phyloP scores from a whole-genome alignment of 1,140 invertebrate species.

The Ceratina calcarata region DNA sequence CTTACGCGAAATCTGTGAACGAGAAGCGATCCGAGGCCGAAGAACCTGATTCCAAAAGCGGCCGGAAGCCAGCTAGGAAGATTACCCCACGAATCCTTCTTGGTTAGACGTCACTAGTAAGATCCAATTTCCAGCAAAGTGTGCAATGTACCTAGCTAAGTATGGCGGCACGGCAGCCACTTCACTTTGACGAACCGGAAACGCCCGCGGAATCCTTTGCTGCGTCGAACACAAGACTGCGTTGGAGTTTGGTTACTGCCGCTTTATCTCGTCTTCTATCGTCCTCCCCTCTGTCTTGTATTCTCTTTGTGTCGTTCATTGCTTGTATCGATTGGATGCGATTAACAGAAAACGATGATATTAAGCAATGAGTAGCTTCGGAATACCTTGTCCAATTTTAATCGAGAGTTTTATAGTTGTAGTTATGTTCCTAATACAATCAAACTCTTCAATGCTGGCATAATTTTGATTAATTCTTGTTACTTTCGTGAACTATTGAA shows the following conservation, averaged over 20 bases:
- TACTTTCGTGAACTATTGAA: no score
- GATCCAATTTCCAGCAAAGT: conserved; percentile 63
- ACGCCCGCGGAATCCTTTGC: conserved; percentile 47
- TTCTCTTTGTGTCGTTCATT: conserved; percentile 10
- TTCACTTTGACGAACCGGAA: conserved; percentile 61
- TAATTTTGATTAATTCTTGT: no score
- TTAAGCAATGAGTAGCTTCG: neutral
- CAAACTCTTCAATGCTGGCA: no score
- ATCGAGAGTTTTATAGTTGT: no score
- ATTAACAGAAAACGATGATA: neutral
- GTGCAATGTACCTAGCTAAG: conserved; percentile 55
- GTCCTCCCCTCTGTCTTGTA: neutral
- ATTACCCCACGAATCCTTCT: conserved; percentile 62
- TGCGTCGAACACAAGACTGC: conserved; percentile 13
- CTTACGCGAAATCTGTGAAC: neutral
- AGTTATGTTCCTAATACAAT: no score
- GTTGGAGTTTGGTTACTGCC: neutral
- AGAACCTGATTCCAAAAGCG: conserved; percentile 53
- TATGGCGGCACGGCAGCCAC: conserved; percentile 46
- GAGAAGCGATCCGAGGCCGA: neutral
- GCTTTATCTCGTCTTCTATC: neutral
- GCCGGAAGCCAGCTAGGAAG: conserved; percentile 54
- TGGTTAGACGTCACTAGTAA: conserved; percentile 50
- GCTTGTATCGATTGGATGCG: neutral
- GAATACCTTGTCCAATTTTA: no score